phyloP scores from a whole-genome alignment of 64 coral and sea anemone genomes.

The Acropora tenuis region DNA sequence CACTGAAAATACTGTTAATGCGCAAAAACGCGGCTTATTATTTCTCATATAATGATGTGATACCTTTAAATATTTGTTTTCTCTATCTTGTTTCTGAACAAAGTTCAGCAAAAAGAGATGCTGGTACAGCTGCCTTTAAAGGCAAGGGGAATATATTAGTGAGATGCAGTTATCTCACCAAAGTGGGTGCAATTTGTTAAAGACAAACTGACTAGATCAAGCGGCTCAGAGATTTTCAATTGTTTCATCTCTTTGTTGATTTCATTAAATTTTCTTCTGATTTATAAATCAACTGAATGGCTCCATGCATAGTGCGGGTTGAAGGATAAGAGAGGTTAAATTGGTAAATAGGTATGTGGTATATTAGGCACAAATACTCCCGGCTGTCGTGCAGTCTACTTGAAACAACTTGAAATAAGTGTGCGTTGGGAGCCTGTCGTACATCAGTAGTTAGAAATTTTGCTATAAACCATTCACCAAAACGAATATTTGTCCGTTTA shows the following conservation, averaged over 20 bases:
- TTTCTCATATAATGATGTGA: neutral
- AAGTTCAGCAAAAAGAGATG: neutral
- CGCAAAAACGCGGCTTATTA: neutral
- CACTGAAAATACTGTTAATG: neutral
- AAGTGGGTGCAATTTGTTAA: neutral
- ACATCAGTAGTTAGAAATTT: neutral
- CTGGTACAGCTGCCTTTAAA: slow-evolving; percentile 7
- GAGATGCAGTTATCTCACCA: neutral
- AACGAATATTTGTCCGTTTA: neutral
- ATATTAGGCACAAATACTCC: slow-evolving; percentile 3
- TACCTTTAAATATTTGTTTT: slow-evolving; percentile 12
- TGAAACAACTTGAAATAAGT: neutral
- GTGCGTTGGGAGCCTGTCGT: neutral
- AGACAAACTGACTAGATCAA: neutral
- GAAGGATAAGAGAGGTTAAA: neutral
- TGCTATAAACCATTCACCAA: neutral
- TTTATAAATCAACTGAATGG: neutral
- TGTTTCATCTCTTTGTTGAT: slow-evolving; percentile 8
- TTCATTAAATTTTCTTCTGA: neutral
- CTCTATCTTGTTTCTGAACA: slow-evolving; percentile 16
- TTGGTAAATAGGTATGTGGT: neutral
- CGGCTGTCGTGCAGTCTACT: neutral
- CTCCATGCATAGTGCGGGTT: neutral
- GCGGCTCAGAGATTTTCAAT: neutral
- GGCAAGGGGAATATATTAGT: slow-evolving; percentile 1